Conservation (phyloP, 2,888 invertebrate genomes). For the Xanthostigma xanthostigma region DNA sequence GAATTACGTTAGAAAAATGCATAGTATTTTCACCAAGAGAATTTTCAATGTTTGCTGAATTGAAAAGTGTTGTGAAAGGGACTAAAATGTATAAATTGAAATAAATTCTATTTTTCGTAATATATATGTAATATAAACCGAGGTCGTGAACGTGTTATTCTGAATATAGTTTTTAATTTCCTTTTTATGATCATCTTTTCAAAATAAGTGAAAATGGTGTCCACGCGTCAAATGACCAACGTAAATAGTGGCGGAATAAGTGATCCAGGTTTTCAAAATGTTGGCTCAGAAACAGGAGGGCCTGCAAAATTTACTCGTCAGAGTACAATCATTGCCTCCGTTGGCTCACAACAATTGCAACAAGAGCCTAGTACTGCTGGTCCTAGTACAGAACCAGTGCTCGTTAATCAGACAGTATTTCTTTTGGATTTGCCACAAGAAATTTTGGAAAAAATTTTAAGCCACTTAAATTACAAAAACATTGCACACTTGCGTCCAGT, state of each 20-base stretch:
- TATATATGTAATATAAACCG: not conserved
- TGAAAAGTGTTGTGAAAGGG: not conserved
- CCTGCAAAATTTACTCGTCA: constrained; percentile 24
- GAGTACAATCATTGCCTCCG: constrained; percentile 13
- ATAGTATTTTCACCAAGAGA: too few relatives aligned
- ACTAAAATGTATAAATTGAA: not conserved
- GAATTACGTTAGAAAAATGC: too few relatives aligned
- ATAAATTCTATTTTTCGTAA: not conserved
- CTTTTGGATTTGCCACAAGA: constrained; percentile 66
- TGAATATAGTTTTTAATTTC: too few relatives aligned
- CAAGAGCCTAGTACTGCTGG: constrained; percentile 5
- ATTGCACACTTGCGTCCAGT: constrained; percentile 68
- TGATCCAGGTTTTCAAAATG: constrained; percentile 18
- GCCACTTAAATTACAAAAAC: constrained; percentile 58
- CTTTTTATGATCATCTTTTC: too few relatives aligned
- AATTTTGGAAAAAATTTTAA: constrained; percentile 63
- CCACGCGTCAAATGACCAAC: constrained; percentile 37
- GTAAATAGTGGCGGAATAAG: constrained; percentile 27
- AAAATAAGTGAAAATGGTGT: constrained; percentile 30
- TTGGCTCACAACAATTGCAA: constrained; percentile 4
- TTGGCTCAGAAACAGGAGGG: constrained; percentile 14
- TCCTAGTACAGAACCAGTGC: constrained; percentile 14
- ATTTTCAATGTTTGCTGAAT: not conserved
- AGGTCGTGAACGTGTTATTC: not conserved
- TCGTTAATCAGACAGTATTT: constrained; percentile 19